phyloP scores from a whole-genome alignment of 2,113 vertebrate genomes.

The Crotalus horridus region DNA sequence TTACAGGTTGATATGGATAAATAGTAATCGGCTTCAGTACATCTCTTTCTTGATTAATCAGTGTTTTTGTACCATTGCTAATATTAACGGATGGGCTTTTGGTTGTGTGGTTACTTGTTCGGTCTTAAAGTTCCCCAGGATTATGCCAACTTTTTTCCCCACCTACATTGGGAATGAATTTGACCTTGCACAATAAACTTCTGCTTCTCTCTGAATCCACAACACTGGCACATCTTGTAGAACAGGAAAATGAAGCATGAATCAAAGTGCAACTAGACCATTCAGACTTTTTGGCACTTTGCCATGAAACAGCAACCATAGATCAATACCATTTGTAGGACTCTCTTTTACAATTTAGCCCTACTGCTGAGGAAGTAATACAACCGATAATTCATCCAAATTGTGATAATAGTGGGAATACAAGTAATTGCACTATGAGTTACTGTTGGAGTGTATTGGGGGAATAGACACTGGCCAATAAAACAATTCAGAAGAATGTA shows the following conservation, averaged over 20 bases:
- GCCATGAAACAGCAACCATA: not conserved
- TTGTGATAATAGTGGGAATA: not conserved
- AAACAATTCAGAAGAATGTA: not conserved
- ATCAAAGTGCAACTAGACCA: not conserved
- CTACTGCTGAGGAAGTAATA: not conserved
- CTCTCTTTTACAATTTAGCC: not conserved
- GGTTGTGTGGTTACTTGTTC: not conserved
- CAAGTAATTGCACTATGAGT: not conserved
- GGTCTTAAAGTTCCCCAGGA: not conserved
- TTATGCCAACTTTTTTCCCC: not conserved
- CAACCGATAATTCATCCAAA: not conserved
- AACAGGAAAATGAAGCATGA: not conserved
- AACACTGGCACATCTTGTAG: not conserved
- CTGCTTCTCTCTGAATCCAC: not conserved
- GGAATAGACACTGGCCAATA: not conserved
- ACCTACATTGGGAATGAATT: not conserved
- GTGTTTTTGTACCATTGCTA: not conserved
- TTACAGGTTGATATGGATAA: not conserved
- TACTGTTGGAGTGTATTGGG: not conserved
- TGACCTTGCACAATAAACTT: not conserved
- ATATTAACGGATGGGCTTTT: not conserved
- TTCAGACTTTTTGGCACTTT: not conserved
- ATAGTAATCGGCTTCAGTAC: not conserved
- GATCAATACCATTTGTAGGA: not conserved
- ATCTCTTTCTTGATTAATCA: not conserved